Base-by-base conservation (phyloP, 2,797 vertebrate genomes). In the Ciconia nigra region DNA sequence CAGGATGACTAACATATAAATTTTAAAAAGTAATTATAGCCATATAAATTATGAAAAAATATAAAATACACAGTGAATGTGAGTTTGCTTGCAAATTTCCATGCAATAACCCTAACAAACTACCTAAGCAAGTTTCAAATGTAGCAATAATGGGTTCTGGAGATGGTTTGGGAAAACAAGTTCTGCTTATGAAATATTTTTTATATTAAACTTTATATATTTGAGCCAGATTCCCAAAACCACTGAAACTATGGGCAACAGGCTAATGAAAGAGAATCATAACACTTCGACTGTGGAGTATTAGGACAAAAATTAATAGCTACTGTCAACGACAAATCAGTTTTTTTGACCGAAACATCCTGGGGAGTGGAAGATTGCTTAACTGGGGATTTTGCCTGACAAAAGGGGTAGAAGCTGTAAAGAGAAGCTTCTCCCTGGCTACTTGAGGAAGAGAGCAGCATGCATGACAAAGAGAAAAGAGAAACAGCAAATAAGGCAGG, bases 321-420 rank as follows among this genome's bases (percentile, higher is more conserved):
- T 69, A 66, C 15, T 73, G 84, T 52, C 66, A 87, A 62, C 67
- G 59, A 59, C 46, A 94, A 72, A 85, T 51, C 29, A 83, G 42
- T 13, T 93, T 73, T 89, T 85, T 47, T 70, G 51, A 80, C 18
- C 0, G 5, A 79, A 82, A 74, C 51, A 41, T 77, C 31, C 61
- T 0, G 0, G 31, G 21, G 28, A 85, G 17, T 0, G 0, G n/a
- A 74, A 11, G 14, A 77, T 9, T 63, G 61, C 69, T 51, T 63
- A 59, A 55, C 10, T 17, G 31, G 11, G 44, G 76, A 62, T 72
- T 87, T 49, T 47, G 39, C 15, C 16, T 65, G 63, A 71, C 18
- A 65, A 61, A 76, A 69, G 13, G 26, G n/a, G n/a, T 21, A 59
- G 62, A 73, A 67, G 28, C 16, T 51, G 21, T n/a, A 22, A 85